These are phyloP conservation scores for Potamilus streckersoni DNA, from an alignment of 1,140 invertebrate species.

Conservation along the genomic window DNA sequence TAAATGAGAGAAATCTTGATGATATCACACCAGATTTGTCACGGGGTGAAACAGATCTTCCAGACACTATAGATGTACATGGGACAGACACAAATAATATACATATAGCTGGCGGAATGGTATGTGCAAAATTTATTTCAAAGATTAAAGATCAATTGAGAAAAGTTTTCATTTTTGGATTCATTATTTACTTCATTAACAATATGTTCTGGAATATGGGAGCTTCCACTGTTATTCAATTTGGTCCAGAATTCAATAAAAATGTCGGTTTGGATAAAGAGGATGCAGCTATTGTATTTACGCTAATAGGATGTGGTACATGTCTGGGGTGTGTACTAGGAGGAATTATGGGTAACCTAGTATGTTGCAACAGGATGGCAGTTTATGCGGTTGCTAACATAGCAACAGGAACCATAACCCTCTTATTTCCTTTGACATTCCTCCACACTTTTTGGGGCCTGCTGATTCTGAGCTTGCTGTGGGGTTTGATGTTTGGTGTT, in stretches of 20 bases:
- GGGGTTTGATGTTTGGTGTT: conserved; percentile 52
- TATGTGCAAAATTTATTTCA: too few species aligned
- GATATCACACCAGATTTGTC: too few species aligned
- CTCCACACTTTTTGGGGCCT: conserved; percentile 25
- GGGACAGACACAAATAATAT: too few species aligned
- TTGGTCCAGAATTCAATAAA: conserved; percentile 47
- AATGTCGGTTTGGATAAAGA: conserved; percentile 37
- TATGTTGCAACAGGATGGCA: conserved; percentile 34
- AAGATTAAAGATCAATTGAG: conserved; percentile 22
- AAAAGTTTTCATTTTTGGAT: conserved; percentile 46
- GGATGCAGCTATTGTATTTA: conserved; percentile 37
- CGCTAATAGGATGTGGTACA: conserved; percentile 40
- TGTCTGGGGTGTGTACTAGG: conserved; percentile 50
- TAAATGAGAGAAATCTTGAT: too few species aligned
- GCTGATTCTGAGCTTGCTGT: conserved; percentile 24
- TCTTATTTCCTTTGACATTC: conserved; percentile 33
- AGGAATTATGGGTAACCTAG: conserved; percentile 49
- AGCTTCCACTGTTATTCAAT: conserved; percentile 35
- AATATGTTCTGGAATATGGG: conserved; percentile 61
- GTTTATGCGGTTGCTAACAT: conserved; percentile 49
- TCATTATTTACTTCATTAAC: conserved; percentile 54
- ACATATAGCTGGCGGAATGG: too few species aligned
- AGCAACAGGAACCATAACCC: conserved; percentile 31
- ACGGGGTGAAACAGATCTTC: too few species aligned
- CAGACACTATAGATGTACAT: too few species aligned